Base-by-base conservation (phyloP, 2,888 invertebrate genomes). In the Cosmia trapezina region DNA sequence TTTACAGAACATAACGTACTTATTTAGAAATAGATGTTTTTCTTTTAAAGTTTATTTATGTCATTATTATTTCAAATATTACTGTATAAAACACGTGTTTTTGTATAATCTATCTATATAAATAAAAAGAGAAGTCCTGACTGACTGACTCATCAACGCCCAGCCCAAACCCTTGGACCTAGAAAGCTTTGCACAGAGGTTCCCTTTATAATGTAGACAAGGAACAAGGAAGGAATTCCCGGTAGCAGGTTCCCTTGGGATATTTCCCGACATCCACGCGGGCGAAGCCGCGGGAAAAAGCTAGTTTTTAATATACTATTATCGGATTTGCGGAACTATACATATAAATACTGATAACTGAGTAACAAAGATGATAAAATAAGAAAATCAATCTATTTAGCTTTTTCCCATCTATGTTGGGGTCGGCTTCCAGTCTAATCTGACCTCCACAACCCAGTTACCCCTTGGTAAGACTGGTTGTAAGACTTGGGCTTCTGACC, bases 1-100 rank as follows among this genome's bases (percentile, higher is more conserved):
- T 37, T 22, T 72, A 78, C 33, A 60, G 54, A 67, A 56, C 43
- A 54, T 33, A 19, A 68, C 0, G 64, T 68, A 71, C 59, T 63
- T 56, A 33, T 37, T 37, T n/a, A 51, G 19, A 53, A 4, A 57
- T 14, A 67, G 28, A 62, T 49, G 65, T 53, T n/a, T 43, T n/a
- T 43, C 2, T 51, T 56, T 49, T 47, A 6, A 5, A 28, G 11
- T 45, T 47, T 59, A 22, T 28, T 0, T 53, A 19, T 69, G 47
- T 59, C 33, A 69, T 66, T 53, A 49, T 45, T 77, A 56, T 53
- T 56, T 57, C 4, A 41, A 53, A 1, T 2, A 17, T 28, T 53
- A 4, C 3, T 51, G 0, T 7, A 28, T 1, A 14, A 11, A 53
- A 28, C 12, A 12, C 12, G 1, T 9, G 4, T 17, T 41, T 56